Conservation (phyloP, 1,140 invertebrate genomes). For the Delia radicum region DNA sequence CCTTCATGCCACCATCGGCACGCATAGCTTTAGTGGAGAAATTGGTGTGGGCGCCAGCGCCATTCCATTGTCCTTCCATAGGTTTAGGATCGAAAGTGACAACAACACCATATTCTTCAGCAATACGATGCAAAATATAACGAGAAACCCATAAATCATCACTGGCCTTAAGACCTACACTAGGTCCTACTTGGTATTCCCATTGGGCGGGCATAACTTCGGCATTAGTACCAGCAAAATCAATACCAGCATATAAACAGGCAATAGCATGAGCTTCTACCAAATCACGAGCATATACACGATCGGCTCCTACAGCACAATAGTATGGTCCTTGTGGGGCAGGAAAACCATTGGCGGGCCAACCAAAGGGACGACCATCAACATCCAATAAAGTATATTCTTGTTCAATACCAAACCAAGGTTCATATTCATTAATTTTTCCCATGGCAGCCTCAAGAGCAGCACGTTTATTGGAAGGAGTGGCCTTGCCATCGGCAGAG, state of each 20-base stretch:
- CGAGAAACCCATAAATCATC: conserved; percentile 86
- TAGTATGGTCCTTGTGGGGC: conserved; percentile 89
- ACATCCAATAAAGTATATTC: conserved; percentile 89
- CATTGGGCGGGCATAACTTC: conserved; percentile 90
- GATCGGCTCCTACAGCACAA: conserved; percentile 92
- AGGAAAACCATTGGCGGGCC: conserved; percentile 91
- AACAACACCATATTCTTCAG: conserved; percentile 87
- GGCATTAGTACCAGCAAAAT: conserved; percentile 86
- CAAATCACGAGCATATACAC: conserved; percentile 90
- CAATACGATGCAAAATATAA: conserved; percentile 75
- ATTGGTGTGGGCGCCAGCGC: conserved; percentile 77
- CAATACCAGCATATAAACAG: conserved; percentile 87
- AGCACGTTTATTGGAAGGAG: conserved; percentile 55
- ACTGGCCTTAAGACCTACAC: conserved; percentile 76
- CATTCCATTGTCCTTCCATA: conserved; percentile 85
- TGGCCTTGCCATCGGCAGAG: conserved; percentile 63
- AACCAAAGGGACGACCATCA: conserved; percentile 86
- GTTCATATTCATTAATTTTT: conserved; percentile 61
- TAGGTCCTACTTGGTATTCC: conserved; percentile 67
- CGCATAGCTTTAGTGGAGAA: conserved; percentile 88
- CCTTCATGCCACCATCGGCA: conserved; percentile 70
- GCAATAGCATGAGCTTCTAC: conserved; percentile 81
- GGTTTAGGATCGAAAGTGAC: conserved; percentile 85
- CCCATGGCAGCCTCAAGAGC: conserved; percentile 44
- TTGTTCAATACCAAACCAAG: conserved; percentile 93